Base-by-base conservation (phyloP, 2,113 vertebrate genomes). In the Pluvianellus socialis region DNA sequence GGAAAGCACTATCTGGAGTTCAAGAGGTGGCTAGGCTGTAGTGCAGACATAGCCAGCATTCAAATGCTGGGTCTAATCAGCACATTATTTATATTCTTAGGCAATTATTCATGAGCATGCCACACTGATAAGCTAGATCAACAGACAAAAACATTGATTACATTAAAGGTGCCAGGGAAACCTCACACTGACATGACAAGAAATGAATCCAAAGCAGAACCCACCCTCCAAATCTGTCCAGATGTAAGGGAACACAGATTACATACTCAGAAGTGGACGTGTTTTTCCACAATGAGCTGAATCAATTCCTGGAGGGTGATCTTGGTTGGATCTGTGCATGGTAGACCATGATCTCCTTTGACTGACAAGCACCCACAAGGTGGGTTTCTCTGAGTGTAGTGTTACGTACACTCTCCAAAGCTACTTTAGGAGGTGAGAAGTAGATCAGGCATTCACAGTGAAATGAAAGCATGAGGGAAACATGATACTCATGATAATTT, bases 81-180 rank as follows among this genome's bases (percentile, higher is more conserved):
- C 67, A 83, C 52, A 3, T 24, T 91, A 58, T 93, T 94, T 73
- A 66, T 90, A 92, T 53, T 67, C 53, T 55, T 45, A n/a, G 70
- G 81, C 17, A 28, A 53, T 86, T 87, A 86, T 77, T 88, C 75
- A 55, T 56, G 44, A 84, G 50, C 42, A 33, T 71, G 63, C 18
- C 67, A 20, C 38, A 38, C 7, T 63, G 65, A 67, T 86, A 82
- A 94, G 59, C 61, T 88, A 27, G 47, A 55, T 65, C 67, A 92
- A 90, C 65, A 89, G 76, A 65, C 59, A 86, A 44, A 92, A 49
- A 18, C 74, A 72, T 65, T 65, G 66, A 91, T 94, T 86, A 62
- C n/a, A 17, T 45, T 1, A 18, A 24, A 79, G 56, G 42, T 18
- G 70, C 23, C 50, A n/a, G 71, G 49, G 38, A 79, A 90, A 80